These are phyloP conservation scores for Argynnis bischoffii DNA, from an alignment of 2,888 invertebrate genomes.

Conservation along the genomic window DNA sequence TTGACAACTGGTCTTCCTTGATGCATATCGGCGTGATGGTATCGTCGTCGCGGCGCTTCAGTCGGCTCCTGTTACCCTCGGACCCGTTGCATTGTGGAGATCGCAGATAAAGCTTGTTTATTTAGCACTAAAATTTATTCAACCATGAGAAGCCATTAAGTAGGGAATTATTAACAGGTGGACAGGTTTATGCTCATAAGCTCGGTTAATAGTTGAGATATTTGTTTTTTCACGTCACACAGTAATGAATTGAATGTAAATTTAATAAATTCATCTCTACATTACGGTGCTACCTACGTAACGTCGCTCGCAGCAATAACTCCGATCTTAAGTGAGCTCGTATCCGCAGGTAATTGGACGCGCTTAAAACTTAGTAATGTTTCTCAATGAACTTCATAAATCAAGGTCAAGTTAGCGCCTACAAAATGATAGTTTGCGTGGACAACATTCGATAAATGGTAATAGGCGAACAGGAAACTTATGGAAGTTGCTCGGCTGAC, in stretches of 20 bases:
- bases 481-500: constrained; percentile 59
- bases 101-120: constrained; percentile 77
- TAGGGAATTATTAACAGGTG: constrained; percentile 69
- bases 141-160: constrained; percentile 72
- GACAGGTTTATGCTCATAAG: constrained; percentile 71
- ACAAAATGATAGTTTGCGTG: constrained; percentile 59
- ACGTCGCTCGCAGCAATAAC: constrained; percentile 33
- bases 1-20: constrained; percentile 82
- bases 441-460: constrained; percentile 73
- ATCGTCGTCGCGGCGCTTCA: constrained; percentile 76
- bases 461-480: constrained; percentile 70
- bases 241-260: constrained; percentile 67
- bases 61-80: constrained; percentile 72
- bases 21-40: constrained; percentile 80
- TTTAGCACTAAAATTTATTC: constrained; percentile 78
- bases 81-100: constrained; percentile 75
- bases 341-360: constrained; percentile 48
- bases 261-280: constrained; percentile 55
- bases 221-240: constrained; percentile 57
- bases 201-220: constrained; percentile 61
- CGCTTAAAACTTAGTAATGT: constrained; percentile 46
- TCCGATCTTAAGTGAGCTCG: constrained; percentile 35
- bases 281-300: constrained; percentile 38
- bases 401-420: constrained; percentile 64
- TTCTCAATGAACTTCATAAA: constrained; percentile 67